phyloP scores from a whole-genome alignment of 2,888 invertebrate species.

The Plebejus melissa region DNA sequence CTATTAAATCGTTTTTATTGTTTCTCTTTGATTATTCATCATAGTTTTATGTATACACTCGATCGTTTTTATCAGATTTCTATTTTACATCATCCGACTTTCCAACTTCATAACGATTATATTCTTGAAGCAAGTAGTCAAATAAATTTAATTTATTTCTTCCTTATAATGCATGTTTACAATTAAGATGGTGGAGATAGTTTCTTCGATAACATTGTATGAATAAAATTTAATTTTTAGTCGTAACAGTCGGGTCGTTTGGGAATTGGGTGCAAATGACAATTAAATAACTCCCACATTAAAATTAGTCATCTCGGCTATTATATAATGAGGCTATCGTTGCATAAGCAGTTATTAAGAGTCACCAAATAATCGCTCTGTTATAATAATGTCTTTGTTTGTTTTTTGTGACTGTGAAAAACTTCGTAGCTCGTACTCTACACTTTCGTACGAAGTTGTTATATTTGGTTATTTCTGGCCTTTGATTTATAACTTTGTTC shows the following conservation, averaged over 20 bases:
- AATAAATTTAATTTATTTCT: neutral
- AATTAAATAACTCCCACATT: slow-evolving; percentile 21
- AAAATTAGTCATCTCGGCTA: slow-evolving; percentile 17
- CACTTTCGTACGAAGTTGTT: neutral
- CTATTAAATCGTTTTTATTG: neutral
- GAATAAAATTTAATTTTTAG: neutral
- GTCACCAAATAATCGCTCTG: slow-evolving; percentile 15
- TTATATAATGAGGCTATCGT: slow-evolving; percentile 21
- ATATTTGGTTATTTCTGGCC: neutral
- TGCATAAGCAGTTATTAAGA: slow-evolving; percentile 14
- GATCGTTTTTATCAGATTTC: neutral
- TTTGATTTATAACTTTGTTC: neutral
- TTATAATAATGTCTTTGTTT: slow-evolving; percentile 1
- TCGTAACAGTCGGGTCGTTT: slow-evolving; percentile 2
- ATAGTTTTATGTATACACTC: neutral
- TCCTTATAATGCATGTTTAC: neutral
- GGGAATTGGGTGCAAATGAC: neutral
- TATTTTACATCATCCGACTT: slow-evolving; percentile 15
- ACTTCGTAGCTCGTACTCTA: neutral
- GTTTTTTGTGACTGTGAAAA: slow-evolving; percentile 13
- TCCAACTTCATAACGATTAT: neutral
- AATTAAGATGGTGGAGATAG: neutral
- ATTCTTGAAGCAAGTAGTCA: neutral
- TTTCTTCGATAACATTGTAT: neutral
- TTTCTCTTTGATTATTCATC: slow-evolving; percentile 9